Conservation (phyloP, 2,113 vertebrate species). For the Leiothrix lutea region DNA sequence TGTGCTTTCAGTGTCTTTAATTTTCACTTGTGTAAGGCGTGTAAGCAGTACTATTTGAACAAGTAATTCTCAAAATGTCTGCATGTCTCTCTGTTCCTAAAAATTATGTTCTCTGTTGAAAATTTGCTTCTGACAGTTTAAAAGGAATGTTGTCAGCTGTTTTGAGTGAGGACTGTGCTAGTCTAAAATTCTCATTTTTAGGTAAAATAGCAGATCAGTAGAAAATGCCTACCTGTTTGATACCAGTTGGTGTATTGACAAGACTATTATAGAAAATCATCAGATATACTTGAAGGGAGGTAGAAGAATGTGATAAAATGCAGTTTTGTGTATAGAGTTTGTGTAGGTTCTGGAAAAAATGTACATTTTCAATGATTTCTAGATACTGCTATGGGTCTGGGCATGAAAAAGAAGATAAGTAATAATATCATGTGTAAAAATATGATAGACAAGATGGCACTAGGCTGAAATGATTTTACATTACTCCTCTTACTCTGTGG, state of each 20-base stretch:
- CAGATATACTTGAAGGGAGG: background rate
- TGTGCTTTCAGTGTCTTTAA: background rate
- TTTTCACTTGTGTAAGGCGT: background rate
- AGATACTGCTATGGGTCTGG: background rate
- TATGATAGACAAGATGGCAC: background rate
- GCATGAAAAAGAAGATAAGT: background rate
- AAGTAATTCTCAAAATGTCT: background rate
- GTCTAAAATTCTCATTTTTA: background rate
- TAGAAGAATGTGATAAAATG: background rate
- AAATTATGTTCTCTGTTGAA: background rate
- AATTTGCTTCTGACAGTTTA: background rate
- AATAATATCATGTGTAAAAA: background rate
- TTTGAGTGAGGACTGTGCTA: background rate
- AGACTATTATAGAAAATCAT: background rate
- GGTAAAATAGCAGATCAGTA: background rate
- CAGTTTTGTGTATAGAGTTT: background rate
- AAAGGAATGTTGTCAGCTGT: background rate
- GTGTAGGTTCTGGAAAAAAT: background rate
- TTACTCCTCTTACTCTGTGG: background rate
- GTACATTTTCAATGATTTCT: background rate
- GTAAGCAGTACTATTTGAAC: background rate
- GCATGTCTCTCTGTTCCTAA: background rate
- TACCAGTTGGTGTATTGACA: background rate
- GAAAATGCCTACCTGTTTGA: background rate
- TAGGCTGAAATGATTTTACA: background rate